A percentile compares a stretch with the other conserved stretches of the same genome.
These are phyloP conservation scores for Elmis aenea DNA, from an alignment of 2,888 invertebrate species.

Conservation along the genomic window DNA sequence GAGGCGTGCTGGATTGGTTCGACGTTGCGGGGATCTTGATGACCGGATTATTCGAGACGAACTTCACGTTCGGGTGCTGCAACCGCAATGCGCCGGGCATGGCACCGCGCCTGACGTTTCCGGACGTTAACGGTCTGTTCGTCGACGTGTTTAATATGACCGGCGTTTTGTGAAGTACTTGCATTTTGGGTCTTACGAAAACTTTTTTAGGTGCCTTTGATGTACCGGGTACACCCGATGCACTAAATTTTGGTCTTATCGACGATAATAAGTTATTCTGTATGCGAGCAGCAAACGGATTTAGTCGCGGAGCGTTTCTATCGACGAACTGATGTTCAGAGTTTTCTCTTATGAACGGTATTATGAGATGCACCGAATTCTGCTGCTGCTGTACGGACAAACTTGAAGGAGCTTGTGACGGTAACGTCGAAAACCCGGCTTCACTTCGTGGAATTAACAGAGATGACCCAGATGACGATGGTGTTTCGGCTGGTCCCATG, in stretches of 20 bases:
- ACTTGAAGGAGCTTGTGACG: not conserved
- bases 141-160: slow-evolving; percentile 2
- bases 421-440: no score
- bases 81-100: not conserved
- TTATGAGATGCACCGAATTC: not conserved
- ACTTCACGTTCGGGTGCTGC: not conserved
- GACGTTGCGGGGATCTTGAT: not conserved
- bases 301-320: no score
- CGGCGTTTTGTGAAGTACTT: no score
- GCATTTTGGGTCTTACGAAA: no score
- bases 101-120: not conserved
- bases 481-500: no score
- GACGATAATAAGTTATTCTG: not conserved
- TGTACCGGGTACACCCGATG: not conserved
- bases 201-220: not conserved
- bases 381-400: not conserved
- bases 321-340: no score
- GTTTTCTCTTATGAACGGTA: not conserved
- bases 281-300: no score
- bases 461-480: no score
- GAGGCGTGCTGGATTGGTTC: no score
- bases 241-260: not conserved
- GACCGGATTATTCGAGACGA: not conserved
- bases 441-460: no score
- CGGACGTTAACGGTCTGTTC: not conserved